A percentile compares a stretch with the other conserved stretches of the same genome.
phyloP scores from a whole-genome alignment of 1,140 invertebrate species.

The Sarcophaga peregrina region DNA sequence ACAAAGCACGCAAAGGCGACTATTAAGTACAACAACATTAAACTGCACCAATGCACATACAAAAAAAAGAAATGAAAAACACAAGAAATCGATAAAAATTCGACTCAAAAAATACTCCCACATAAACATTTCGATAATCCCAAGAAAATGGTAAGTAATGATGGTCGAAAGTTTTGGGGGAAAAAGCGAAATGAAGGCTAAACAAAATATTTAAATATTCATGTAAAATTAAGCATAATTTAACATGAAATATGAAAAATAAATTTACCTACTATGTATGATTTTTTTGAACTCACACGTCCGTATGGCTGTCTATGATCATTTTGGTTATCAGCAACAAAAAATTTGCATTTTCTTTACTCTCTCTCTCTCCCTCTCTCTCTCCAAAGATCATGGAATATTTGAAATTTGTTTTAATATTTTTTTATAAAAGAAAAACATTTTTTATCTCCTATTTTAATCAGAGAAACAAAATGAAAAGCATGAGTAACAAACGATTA shows the following conservation, averaged over 20 bases:
- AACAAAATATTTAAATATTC: conserved; percentile 17
- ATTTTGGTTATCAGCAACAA: too few relatives aligned
- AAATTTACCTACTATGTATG: not conserved
- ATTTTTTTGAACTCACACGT: too few relatives aligned
- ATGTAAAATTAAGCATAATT: conserved; percentile 17
- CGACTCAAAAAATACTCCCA: not conserved
- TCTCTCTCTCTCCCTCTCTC: too few relatives aligned
- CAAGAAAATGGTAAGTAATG: not conserved
- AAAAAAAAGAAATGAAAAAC: not conserved
- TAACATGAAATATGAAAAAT: not conserved
- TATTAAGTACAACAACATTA: not conserved
- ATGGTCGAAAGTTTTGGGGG: too few relatives aligned
- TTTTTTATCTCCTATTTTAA: too few relatives aligned
- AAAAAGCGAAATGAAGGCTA: not conserved
- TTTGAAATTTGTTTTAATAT: too few relatives aligned
- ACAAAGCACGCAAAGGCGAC: not conserved
- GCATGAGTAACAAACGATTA: not conserved
- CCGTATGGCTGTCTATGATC: too few relatives aligned
- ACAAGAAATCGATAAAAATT: not conserved
- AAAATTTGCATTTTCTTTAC: too few relatives aligned
- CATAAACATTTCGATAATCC: not conserved
- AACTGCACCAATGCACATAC: not conserved
- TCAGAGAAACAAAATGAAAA: not conserved
- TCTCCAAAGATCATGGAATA: too few relatives aligned
- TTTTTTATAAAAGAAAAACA: too few relatives aligned